These are phyloP conservation scores for Venusia cambrica DNA, from an alignment of 2,888 invertebrate species.

Conservation along the genomic window DNA sequence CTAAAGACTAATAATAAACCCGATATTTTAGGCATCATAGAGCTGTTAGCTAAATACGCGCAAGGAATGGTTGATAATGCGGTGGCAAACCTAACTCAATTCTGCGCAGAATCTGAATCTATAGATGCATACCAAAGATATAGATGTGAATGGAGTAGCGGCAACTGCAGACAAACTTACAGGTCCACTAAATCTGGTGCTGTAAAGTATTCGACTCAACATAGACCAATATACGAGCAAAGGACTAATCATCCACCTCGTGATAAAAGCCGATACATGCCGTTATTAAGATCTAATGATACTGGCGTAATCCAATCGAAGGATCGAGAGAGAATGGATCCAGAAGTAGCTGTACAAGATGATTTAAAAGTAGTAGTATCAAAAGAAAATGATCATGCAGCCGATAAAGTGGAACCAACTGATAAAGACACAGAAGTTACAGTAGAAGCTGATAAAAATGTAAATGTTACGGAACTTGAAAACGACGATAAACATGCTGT, in stretches of 20 bases:
- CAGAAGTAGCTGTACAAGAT: too few relatives aligned
- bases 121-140: conserved; percentile 41
- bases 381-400: too few relatives aligned
- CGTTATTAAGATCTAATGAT: conserved; percentile 12
- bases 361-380: too few relatives aligned
- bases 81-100: conserved; percentile 41
- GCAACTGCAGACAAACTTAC: conserved; percentile 31
- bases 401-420: too few relatives aligned
- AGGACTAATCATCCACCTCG: conserved; percentile 39
- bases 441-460: not conserved
- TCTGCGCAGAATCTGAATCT: conserved; percentile 43
- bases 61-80: conserved; percentile 42
- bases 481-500: not conserved
- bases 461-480: too few relatives aligned
- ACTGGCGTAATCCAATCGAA: conserved; percentile 7
- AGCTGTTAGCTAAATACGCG: conserved; percentile 40
- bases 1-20: conserved; percentile 7
- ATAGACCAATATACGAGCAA: conserved; percentile 39
- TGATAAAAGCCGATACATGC: not conserved
- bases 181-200: conserved; percentile 45
- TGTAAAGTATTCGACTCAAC: conserved; percentile 42
- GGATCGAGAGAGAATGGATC: conserved; percentile 18
- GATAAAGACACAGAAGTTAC: not conserved
- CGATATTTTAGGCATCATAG: conserved; percentile 44
- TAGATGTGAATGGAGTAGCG: conserved; percentile 27